Conservation (phyloP, 92 coral and sea anemone species). For the Muricea muricata region DNA sequence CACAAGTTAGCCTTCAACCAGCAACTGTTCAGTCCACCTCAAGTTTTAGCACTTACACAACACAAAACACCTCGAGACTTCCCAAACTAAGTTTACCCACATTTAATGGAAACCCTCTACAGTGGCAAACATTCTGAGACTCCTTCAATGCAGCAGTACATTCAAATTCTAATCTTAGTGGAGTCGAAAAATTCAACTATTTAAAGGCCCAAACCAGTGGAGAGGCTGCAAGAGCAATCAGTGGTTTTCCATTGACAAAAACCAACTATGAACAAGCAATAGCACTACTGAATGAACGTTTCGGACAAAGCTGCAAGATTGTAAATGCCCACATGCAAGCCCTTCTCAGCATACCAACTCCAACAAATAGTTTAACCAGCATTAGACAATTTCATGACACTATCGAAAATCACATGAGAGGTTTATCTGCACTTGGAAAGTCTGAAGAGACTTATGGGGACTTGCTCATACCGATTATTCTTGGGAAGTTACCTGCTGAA, state of each 20-base stretch:
- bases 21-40: too few relatives aligned
- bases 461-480: neutral
- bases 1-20: too few relatives aligned
- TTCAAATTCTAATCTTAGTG: neutral
- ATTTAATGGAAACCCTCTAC: neutral
- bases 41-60: too few relatives aligned
- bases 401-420: conserved; percentile 43
- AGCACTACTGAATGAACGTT: conserved; percentile 25
- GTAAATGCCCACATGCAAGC: conserved; percentile 47
- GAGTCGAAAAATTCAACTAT: neutral
- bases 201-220: neutral
- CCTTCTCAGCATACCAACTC: conserved; percentile 20
- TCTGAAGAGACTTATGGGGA: neutral
- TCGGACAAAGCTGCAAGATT: conserved; percentile 36
- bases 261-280: neutral
- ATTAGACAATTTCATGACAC: conserved; percentile 42
- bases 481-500: neutral
- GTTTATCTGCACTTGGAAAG: neutral
- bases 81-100: neutral
- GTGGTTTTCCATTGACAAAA: neutral
- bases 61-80: neutral
- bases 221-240: neutral
- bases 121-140: neutral
- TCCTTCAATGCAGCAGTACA: neutral
- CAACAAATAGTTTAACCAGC: conserved; percentile 19